phyloP scores from a whole-genome alignment of 2,888 invertebrate genomes.

The Lymantria dispar region DNA sequence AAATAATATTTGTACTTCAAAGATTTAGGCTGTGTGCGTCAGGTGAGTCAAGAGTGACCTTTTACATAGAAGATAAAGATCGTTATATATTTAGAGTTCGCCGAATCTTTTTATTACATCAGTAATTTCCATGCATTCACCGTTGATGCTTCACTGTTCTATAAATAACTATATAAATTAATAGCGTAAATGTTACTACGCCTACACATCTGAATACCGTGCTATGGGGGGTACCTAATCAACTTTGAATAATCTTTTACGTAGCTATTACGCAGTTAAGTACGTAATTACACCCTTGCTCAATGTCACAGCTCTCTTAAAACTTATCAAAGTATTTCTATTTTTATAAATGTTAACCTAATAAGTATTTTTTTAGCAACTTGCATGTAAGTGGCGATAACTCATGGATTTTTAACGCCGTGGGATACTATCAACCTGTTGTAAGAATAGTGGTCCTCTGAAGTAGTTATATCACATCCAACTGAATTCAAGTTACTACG shows the following conservation, averaged over 20 bases:
- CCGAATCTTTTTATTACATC: constrained; percentile 16
- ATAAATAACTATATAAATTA: constrained; percentile 62
- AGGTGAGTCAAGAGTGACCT: no score
- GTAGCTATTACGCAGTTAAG: constrained; percentile 7
- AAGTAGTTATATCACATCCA: no score
- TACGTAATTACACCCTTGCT: constrained; percentile 4
- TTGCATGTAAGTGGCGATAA: no score
- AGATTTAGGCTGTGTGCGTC: background rate
- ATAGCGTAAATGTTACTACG: constrained; percentile 63
- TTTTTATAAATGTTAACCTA: constrained; percentile 1
- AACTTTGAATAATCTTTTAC: constrained; percentile 13
- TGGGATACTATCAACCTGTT: no score
- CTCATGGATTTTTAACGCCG: no score
- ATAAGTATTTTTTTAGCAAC: no score
- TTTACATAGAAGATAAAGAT: background rate
- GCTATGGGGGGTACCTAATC: constrained; percentile 16
- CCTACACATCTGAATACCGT: constrained; percentile 43
- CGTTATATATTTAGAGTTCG: constrained; percentile 5
- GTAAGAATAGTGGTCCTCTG: no score
- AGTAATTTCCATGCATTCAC: constrained; percentile 3
- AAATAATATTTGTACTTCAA: no score
- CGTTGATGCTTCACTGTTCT: constrained; percentile 32
- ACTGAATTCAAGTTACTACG: no score
- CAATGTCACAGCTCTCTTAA: constrained; percentile 8
- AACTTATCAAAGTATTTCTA: constrained; percentile 6